Base-by-base conservation (phyloP, 2,113 vertebrate species). In the Psephotus haematonotus region DNA sequence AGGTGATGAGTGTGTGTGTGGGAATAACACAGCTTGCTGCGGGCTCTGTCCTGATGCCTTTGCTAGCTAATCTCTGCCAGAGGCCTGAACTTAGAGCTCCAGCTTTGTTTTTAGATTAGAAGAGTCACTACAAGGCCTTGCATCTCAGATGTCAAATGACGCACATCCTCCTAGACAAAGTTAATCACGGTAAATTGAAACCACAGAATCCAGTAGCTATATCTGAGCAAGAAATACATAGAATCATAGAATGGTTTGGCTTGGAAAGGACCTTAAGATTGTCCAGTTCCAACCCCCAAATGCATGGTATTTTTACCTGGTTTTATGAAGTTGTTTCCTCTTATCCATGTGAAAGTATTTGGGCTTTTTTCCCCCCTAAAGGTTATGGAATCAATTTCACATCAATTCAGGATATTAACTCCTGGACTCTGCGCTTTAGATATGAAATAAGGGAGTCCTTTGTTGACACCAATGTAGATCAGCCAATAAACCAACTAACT, bases 311-410 rank as follows among this genome's bases (percentile, higher is more conserved):
- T 10, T 5, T 13, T 16, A 19, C 62, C 44, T 55, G 77, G 12
- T 83, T 93, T 65, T 60, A 43, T 49, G 64, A 76, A 77, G 33
- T 71, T 87, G 52, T 27, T 93, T 59, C 57, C 84, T 74, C 49
- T 55, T 15, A 55, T 2, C 83, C 88, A 60, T 62, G 70, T 43
- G 44, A 80, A 92, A 72, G 71, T 22, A 1, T 8, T 24, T 10
- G 2, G 65, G 28, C 43, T 19, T 19, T 10, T 39, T 90, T 65
- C 14, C 0, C 29, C 8, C 50, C 33, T 46, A 70, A 84, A 86
- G 15, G 65, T 91, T 62, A 86, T 53, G 77, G 80, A 79, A 95
- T 86, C 57, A 52, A 44, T 89, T 95, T 90, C 43, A 63, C n/a
- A 80, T 64, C 77, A 50, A 1, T 80, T 69, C 49, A 88, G 70